These are phyloP conservation scores for Matsumyia berberina DNA, from an alignment of 2,888 invertebrate genomes.

Conservation along the genomic window DNA sequence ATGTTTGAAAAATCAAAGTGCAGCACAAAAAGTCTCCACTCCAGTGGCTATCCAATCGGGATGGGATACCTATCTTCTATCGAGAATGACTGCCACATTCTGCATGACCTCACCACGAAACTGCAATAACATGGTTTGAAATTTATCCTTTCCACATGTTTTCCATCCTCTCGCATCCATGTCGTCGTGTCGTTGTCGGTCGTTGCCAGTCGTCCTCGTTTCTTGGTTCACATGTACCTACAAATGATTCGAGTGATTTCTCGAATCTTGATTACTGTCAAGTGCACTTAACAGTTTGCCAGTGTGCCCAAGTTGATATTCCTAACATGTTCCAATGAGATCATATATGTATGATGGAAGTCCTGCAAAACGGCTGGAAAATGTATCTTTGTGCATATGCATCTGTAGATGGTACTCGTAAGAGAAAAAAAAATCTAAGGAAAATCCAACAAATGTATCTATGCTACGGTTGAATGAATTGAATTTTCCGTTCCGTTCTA, in stretches of 20 bases:
- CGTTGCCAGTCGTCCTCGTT: too few species aligned
- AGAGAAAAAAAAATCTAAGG: constrained; percentile 2
- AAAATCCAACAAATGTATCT: constrained; percentile 69
- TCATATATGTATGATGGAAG: constrained; percentile 69
- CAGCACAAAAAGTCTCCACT: constrained; percentile 28
- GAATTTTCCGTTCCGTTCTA: constrained; percentile 54
- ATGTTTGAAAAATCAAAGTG: constrained; percentile 51
- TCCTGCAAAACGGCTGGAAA: constrained; percentile 60
- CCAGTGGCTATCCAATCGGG: constrained; percentile 8
- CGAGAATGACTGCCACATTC: constrained; percentile 64
- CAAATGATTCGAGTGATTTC: constrained; percentile 73
- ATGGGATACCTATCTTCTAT: constrained; percentile 4
- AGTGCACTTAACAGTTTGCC: constrained; percentile 75
- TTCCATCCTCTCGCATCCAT: constrained; percentile 33
- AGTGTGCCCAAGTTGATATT: constrained; percentile 71
- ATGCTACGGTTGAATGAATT: constrained; percentile 62
- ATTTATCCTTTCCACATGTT: constrained; percentile 64
- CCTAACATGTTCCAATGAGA: constrained; percentile 64
- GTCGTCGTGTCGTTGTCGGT: background rate
- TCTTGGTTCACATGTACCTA: constrained; percentile 25
- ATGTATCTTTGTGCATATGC: background rate
- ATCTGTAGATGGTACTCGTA: background rate
- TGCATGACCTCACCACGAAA: constrained; percentile 69
- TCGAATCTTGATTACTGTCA: constrained; percentile 76
- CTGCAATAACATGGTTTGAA: constrained; percentile 71